Conservation (phyloP, 2,113 vertebrate genomes). For the Campylomormyrus tamandua region DNA sequence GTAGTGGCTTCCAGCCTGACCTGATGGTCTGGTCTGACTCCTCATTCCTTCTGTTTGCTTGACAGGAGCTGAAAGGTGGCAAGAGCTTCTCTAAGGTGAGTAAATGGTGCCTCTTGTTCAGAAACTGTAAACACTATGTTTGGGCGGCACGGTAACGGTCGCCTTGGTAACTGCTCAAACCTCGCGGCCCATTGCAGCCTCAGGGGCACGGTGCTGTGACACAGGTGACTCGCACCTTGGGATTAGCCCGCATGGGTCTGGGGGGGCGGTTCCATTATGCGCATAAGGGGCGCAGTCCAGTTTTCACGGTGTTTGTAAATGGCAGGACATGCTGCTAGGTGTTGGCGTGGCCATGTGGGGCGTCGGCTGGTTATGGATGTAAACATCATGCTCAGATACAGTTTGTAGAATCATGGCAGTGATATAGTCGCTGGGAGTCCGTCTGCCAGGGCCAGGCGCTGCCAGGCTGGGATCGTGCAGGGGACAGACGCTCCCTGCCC, state of each 20-base stretch:
- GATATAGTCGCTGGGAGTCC: not conserved
- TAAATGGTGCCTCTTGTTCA: constrained; percentile 10
- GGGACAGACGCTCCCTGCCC: not conserved
- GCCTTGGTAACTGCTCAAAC: not conserved
- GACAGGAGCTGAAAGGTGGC: constrained; percentile 95
- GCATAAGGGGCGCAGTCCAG: not conserved
- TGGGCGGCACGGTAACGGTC: not conserved
- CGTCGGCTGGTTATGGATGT: not conserved
- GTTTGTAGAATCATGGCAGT: not conserved
- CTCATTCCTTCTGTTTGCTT: constrained; percentile 55
- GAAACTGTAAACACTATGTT: not conserved
- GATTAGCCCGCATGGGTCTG: not conserved
- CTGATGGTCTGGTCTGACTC: not conserved
- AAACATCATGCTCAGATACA: not conserved
- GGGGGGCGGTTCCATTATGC: not conserved
- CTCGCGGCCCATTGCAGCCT: not conserved
- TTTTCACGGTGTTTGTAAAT: not conserved
- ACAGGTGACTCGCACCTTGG: not conserved
- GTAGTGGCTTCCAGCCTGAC: not conserved
- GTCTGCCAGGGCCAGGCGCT: not conserved
- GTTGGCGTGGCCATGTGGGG: not conserved
- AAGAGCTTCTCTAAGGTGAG: constrained; percentile 95
- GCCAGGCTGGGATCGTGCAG: not conserved
- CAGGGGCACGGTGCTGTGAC: not conserved
- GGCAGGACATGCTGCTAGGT: not conserved